phyloP scores from a whole-genome alignment of 2,113 vertebrate species.

The Centrocercus urophasianus region DNA sequence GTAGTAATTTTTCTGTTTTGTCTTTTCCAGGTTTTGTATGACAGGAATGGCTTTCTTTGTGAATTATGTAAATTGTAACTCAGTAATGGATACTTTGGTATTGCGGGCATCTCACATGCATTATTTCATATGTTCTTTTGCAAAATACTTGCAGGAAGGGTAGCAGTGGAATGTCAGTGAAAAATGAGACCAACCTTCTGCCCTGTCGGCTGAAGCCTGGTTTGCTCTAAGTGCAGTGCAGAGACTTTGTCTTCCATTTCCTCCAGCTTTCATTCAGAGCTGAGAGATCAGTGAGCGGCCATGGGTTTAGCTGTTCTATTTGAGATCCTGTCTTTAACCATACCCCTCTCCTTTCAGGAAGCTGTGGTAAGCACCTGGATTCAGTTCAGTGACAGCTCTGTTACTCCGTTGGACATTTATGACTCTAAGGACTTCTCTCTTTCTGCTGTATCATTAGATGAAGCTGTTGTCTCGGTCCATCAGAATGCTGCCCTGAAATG shows the following conservation, averaged over 20 bases:
- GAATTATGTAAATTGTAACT: not conserved
- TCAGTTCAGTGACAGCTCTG: constrained; percentile 94
- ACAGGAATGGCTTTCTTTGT: not conserved
- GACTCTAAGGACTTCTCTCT: constrained; percentile 88
- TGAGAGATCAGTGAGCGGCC: not conserved
- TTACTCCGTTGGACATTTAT: constrained; percentile 92
- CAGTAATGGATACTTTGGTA: not conserved
- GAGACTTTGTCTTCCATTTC: not conserved
- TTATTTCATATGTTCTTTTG: not conserved
- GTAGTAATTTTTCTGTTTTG: constrained; percentile 37
- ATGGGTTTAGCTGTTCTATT: not conserved
- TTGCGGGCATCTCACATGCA: not conserved
- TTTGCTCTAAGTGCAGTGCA: not conserved
- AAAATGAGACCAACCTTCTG: not conserved
- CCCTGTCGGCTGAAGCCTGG: not conserved
- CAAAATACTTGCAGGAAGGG: not conserved
- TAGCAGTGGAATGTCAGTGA: not conserved
- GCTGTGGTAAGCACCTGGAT: constrained; percentile 94
- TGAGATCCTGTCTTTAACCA: not conserved
- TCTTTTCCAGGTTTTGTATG: not conserved
- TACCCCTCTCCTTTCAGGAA: constrained; percentile 83
- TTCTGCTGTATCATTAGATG: constrained; percentile 87
- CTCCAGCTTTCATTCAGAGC: not conserved
- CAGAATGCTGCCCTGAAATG: constrained; percentile 78
- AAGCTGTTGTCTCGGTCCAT: constrained; percentile 82